Conservation (phyloP, 2,888 invertebrate genomes). For the Tipula vernalis region DNA sequence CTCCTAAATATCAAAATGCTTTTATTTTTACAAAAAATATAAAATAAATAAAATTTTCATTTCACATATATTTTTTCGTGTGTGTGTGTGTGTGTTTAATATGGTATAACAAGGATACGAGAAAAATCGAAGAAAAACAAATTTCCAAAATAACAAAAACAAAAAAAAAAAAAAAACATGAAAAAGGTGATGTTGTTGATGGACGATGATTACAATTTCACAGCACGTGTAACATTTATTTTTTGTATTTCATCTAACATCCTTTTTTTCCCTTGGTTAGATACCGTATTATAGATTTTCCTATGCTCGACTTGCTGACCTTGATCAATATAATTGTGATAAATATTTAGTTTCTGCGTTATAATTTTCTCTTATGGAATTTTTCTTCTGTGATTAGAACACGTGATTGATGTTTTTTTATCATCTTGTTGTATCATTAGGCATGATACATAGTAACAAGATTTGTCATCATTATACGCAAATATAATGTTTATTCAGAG, state of each 20-base stretch:
- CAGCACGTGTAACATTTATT: background rate
- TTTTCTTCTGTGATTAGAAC: background rate
- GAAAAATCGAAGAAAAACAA: background rate
- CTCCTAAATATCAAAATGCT: background rate
- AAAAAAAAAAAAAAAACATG: background rate
- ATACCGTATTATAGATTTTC: background rate
- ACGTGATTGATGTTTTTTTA: background rate
- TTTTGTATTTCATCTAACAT: background rate
- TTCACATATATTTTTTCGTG: background rate
- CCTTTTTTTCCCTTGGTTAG: background rate
- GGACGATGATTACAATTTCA: background rate
- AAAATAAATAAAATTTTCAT: background rate
- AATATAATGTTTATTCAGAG: background rate
- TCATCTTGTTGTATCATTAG: background rate
- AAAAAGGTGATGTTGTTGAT: background rate
- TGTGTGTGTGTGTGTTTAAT: background rate
- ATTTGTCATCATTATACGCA: background rate
- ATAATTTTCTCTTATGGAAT: background rate
- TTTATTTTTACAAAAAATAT: background rate
- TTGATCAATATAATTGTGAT: slow-evolving; percentile 4
- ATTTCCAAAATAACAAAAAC: background rate
- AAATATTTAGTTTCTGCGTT: background rate
- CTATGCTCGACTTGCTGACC: background rate
- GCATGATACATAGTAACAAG: background rate
- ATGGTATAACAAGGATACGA: background rate